phyloP scores from a whole-genome alignment of 2,888 invertebrate species.

The Hydrotaea diabolus region DNA sequence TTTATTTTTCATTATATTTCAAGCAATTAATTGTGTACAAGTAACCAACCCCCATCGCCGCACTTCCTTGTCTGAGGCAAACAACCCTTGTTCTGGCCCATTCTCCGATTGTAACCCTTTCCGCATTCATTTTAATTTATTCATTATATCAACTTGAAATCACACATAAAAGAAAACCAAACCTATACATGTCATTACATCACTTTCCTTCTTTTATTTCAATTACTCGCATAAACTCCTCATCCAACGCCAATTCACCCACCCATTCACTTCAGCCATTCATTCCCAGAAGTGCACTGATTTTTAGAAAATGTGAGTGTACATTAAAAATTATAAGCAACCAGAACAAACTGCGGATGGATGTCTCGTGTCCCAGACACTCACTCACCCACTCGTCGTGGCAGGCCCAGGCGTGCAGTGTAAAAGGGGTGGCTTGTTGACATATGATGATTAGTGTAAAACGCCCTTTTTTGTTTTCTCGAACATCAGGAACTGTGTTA shows the following conservation, averaged over 20 bases:
- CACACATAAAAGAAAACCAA: slow-evolving; percentile 34
- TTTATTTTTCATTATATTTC: slow-evolving; percentile 35
- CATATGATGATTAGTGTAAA: slow-evolving; percentile 55
- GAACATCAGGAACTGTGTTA: neutral
- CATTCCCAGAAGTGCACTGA: slow-evolving; percentile 39
- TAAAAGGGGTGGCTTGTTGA: slow-evolving; percentile 49
- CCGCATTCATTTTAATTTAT: slow-evolving; percentile 28
- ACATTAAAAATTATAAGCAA: slow-evolving; percentile 35
- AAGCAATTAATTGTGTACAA: slow-evolving; percentile 21
- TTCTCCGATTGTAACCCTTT: neutral
- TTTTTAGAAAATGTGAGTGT: slow-evolving; percentile 10
- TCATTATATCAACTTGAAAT: slow-evolving; percentile 45
- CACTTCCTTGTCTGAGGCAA: neutral
- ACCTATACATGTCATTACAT: slow-evolving; percentile 28
- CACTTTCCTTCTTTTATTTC: slow-evolving; percentile 27
- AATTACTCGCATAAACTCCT: neutral
- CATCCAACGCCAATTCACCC: neutral
- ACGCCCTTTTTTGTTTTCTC: neutral
- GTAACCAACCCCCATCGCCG: neutral
- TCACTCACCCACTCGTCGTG: slow-evolving; percentile 17
- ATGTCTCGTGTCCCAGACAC: slow-evolving; percentile 7
- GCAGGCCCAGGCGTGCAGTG: neutral
- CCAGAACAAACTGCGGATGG: neutral
- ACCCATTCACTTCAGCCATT: neutral
- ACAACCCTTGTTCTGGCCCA: slow-evolving; percentile 3